Evolutionary conservation across 1,140 invertebrate species (phyloP).

Genomic region (Aphaenogaster floridana): DNA sequence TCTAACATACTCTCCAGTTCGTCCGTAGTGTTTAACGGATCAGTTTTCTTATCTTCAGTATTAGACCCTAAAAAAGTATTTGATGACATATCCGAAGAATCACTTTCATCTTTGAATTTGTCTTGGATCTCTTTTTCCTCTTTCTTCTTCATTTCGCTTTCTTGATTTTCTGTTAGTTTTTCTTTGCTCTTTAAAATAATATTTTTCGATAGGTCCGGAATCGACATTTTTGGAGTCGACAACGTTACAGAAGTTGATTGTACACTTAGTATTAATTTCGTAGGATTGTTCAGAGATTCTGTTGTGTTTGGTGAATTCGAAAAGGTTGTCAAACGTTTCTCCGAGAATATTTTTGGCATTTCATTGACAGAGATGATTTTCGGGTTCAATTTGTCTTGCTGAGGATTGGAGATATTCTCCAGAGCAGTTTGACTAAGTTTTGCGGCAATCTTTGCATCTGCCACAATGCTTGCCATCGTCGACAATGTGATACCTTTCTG

Average conservation of each 20-base stretch:
- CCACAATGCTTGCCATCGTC: slow-evolving; percentile 79
- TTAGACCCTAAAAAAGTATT: background rate
- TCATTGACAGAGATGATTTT: slow-evolving; percentile 4
- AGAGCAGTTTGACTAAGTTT: slow-evolving; percentile 79
- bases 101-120: slow-evolving; percentile 29
- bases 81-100: background rate
- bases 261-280: slow-evolving; percentile 70
- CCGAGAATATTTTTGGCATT: slow-evolving; percentile 22
- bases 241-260: slow-evolving; percentile 81
- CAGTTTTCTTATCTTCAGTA: slow-evolving; percentile 76
- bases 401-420: slow-evolving; percentile 67
- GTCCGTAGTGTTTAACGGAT: slow-evolving; percentile 84
- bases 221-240: slow-evolving; percentile 80
- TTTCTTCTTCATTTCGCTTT: slow-evolving; percentile 45
- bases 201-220: slow-evolving; percentile 78
- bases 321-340: slow-evolving; percentile 38
- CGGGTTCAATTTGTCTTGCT: slow-evolving; percentile 37
- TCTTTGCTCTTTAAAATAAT: slow-evolving; percentile 43
- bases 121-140: slow-evolving; percentile 63
- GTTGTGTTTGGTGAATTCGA: slow-evolving; percentile 20
- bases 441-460: slow-evolving; percentile 82
- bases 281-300: slow-evolving; percentile 38
- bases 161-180: slow-evolving; percentile 43
- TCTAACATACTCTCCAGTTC: slow-evolving; percentile 86
- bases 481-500: slow-evolving; percentile 72